phyloP scores from a whole-genome alignment of 2,888 invertebrate species.

The Scaeva pyrastri region DNA sequence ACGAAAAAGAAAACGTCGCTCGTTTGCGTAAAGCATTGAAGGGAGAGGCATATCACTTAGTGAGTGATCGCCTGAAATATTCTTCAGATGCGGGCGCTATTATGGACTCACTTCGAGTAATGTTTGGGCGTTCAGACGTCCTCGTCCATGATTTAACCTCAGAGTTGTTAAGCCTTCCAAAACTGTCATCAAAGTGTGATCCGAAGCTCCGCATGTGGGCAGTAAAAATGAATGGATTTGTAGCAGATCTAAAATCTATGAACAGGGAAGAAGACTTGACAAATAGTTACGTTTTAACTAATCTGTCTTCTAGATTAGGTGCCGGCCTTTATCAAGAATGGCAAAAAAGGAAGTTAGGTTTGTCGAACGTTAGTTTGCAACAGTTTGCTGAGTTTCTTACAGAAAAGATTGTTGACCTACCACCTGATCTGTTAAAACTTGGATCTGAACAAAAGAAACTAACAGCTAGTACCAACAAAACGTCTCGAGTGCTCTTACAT shows the following conservation, averaged over 20 bases:
- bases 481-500: slow-evolving; percentile 11
- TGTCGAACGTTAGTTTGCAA: background rate
- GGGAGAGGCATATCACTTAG: slow-evolving; percentile 8
- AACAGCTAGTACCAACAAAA: no score
- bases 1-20: slow-evolving; percentile 1
- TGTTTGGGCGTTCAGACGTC: slow-evolving; percentile 23
- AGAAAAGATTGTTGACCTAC: background rate
- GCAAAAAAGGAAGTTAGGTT: background rate
- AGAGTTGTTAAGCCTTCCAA: no score
- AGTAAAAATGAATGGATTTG: slow-evolving; percentile 30
- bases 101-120: background rate
- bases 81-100: background rate
- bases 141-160: no score
- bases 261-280: slow-evolving; percentile 23
- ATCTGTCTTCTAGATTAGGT: slow-evolving; percentile 2
- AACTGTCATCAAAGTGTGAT: no score
- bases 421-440: background rate
- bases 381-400: background rate
- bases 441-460: background rate
- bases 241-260: slow-evolving; percentile 35
- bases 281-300: slow-evolving; percentile 27
- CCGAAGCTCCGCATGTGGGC: slow-evolving; percentile 23
- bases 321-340: slow-evolving; percentile 16
- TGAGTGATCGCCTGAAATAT: slow-evolving; percentile 10
- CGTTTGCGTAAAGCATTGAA: slow-evolving; percentile 6